Conservation (phyloP, 2,797 vertebrate species). For the Tadarida brasiliensis region DNA sequence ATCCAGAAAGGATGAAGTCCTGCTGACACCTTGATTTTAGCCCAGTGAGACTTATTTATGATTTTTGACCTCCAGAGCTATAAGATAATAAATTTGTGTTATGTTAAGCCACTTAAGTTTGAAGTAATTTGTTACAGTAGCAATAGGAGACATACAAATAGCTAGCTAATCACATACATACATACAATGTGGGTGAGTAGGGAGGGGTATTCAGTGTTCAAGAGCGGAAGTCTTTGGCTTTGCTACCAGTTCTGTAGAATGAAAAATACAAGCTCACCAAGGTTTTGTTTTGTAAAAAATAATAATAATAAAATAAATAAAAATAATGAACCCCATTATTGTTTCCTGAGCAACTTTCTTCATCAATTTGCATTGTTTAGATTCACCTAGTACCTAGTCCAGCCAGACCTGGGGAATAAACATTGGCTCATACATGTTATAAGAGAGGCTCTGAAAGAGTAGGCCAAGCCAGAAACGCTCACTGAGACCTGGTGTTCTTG, state of each 20-base stretch:
- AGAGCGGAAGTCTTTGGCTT: too few species aligned
- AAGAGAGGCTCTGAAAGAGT: neutral
- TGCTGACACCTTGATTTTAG: neutral
- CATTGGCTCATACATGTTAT: neutral
- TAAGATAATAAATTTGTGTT: neutral
- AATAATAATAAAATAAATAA: too few species aligned
- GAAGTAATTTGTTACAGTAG: neutral
- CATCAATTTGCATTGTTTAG: neutral
- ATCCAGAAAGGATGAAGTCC: neutral
- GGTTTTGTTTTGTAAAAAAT: too few species aligned
- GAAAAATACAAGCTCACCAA: too few species aligned
- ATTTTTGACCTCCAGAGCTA: neutral
- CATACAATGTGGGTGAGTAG: neutral
- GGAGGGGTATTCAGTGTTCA: too few species aligned
- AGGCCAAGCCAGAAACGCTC: neutral
- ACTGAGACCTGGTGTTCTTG: neutral
- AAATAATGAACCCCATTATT: neutral
- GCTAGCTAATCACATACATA: neutral
- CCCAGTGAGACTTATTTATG: neutral
- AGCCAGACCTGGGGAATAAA: neutral
- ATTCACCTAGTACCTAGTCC: neutral
- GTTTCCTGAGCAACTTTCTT: neutral
- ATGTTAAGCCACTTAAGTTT: neutral
- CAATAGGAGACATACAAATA: neutral
- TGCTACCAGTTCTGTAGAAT: too few species aligned